phyloP scores from a whole-genome alignment of 1,140 invertebrate species.

The Amphibalanus amphitrite region DNA sequence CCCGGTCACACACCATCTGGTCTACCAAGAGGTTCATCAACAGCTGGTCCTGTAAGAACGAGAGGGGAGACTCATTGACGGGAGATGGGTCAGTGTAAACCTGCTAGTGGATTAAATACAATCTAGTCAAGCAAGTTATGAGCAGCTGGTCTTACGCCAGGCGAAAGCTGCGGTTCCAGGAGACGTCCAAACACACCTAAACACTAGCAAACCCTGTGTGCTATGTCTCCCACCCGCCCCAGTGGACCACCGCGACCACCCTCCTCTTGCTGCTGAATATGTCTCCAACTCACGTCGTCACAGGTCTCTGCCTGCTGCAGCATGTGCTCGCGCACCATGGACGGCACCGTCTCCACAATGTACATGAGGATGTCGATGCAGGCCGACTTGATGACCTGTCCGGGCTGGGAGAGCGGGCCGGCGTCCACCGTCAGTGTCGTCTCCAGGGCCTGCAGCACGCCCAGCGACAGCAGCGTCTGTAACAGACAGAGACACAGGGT shows the following conservation, averaged over 20 bases:
- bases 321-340: constrained; percentile 91
- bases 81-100: constrained; percentile 3
- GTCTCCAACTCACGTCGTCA: constrained; percentile 57
- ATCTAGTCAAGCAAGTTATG: too few relatives aligned
- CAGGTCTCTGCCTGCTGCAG: constrained; percentile 68
- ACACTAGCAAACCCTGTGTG: too few relatives aligned
- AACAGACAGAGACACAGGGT: too few relatives aligned
- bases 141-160: too few relatives aligned
- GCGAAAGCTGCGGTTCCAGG: too few relatives aligned
- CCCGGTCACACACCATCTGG: constrained; percentile 57
- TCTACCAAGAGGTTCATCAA: constrained; percentile 94
- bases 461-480: too few relatives aligned
- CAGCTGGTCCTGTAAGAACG: constrained; percentile 57
- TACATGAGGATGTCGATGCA: constrained; percentile 96
- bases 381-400: constrained; percentile 58
- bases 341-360: constrained; percentile 95
- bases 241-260: too few relatives aligned
- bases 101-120: constrained; percentile 3
- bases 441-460: constrained; percentile 84
- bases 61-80: constrained; percentile 11
- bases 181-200: too few relatives aligned
- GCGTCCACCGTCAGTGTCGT: constrained; percentile 86
- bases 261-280: too few relatives aligned
- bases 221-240: too few relatives aligned
- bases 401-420: constrained; percentile 13